Evolutionary conservation across 2,113 vertebrate genomes (phyloP), one percentile per base, ranked within the genome.

Genomic region (Morone chrysops): DNA sequence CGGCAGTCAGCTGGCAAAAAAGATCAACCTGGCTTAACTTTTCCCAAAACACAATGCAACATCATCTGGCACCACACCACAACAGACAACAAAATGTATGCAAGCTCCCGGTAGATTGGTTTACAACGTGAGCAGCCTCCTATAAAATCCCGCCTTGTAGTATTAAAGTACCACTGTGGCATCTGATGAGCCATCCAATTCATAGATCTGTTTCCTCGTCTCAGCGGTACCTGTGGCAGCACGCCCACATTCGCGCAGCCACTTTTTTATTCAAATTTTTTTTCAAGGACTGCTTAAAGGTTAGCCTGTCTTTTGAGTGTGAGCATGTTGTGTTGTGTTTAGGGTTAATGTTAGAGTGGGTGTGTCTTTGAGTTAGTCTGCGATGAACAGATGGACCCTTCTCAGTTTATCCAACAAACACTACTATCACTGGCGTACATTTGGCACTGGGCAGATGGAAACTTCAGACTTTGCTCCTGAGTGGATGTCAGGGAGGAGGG

Each of bases 391-490:
- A 84, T 84, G 86, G 86, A 75, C 57, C 54, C 76, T 60, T 47
- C 72, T 69, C 59, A 54, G 83, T 83, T 87, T 79, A 79, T 82
- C 77, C 67, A 89, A 83, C 82, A 87, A 78, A 74, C 50, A 20
- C 41, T n/a, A 54, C 79, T 61, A 63, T 84, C 70, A 70, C 14
- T 70, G 51, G 57, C 51, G 4, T 72, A 67, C 40, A 45, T 68
- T 86, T 87, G 73, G 82, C 80, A 57, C 67, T 6, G 17, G 70
- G 40, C 84, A 81, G 76, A 84, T 83, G 75, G 71, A 84, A 85
- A 81, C 81, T 78, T 82, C 40, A 40, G 38, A 61, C 70, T 77
- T 70, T 51, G 67, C 69, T 70, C 63, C 43, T 16, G 59, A 74
- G 66, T 61, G 16, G 47, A 51, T 51, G 83, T 75, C 62, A 61